Evolutionary conservation across 2,888 invertebrate species (phyloP), one percentile per base, ranked within the genome.

Genomic region (Apamea crenata): DNA sequence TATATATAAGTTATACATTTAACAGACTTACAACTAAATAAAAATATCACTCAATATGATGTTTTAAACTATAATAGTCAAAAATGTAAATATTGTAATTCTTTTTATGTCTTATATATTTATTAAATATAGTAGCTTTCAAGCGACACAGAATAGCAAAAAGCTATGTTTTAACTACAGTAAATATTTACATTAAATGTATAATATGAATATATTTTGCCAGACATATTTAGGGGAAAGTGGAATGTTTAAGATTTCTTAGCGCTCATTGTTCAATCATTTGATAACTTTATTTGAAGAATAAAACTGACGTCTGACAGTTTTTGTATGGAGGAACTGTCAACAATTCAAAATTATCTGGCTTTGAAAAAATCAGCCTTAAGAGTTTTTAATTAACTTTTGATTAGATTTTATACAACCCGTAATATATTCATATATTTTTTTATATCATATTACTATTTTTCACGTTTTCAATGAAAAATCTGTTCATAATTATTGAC

Each of bases 31-130:
- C 29, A 79, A 83, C 63, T 83, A 85, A 83, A 77, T 78, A 80
- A 84, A 80, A 74, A 79, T 81, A 82, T 86, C 88, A 85, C 88
- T n/a, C 53, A 76, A 61, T 77, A 81, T 87, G 88, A 87, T 85
- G 86, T 81, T 74, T 40, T 68, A 44, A 74, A 74, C 36, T 78
- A 76, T 50, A 44, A 67, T 47, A 74, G 77, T 81, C 59, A 76
- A 68, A 73, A 74, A 67, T 87, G 78, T 87, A 87, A 85, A 89
- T 87, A 87, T 68, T 75, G 10, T 56, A 59, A 61, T 36, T 71
- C 12, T 68, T 77, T 59, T n/a, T 77, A 65, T 68, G 74, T 68
- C 18, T 61, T 66, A 59, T 71, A 70, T 78, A 77, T 74, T 73
- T 73, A 29, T 44, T 66, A 76, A 81, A 85, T 76, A 81, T 71